Conservation (phyloP, 2,888 invertebrate genomes). For the Nomada lathburiana region DNA sequence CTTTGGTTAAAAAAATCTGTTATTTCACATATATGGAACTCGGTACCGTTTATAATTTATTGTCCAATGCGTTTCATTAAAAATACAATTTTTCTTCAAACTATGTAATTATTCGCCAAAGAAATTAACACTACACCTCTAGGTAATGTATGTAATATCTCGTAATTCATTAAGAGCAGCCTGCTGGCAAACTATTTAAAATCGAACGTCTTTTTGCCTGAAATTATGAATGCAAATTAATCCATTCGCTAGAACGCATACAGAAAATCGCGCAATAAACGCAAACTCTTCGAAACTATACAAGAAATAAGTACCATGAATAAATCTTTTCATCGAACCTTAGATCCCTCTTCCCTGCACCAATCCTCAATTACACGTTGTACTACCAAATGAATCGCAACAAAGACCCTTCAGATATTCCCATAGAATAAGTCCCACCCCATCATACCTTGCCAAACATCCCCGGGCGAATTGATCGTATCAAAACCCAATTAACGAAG, state of each 20-base stretch:
- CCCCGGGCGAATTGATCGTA: slow-evolving; percentile 4
- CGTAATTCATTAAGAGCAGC: too few species aligned
- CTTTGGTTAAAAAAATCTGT: too few species aligned
- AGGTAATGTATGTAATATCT: too few species aligned
- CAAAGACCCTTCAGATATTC: background rate
- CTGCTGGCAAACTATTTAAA: too few species aligned
- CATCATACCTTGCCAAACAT: background rate
- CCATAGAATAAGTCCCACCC: background rate
- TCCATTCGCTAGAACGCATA: background rate
- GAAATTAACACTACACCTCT: too few species aligned
- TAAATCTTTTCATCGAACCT: background rate
- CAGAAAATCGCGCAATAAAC: background rate
- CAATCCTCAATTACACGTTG: background rate
- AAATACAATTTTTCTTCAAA: too few species aligned
- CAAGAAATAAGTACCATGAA: slow-evolving; percentile 4
- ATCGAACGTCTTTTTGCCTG: too few species aligned
- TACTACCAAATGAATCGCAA: background rate
- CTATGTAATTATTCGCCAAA: too few species aligned
- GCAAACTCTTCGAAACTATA: background rate
- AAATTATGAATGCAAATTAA: too few species aligned
- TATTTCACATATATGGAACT: too few species aligned
- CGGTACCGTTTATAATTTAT: too few species aligned
- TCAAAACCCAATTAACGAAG: background rate
- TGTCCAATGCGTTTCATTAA: too few species aligned
- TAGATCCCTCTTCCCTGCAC: background rate